Evolutionary conservation across 2,888 invertebrate species (phyloP).

Genomic region (Polymixis lichenea): DNA sequence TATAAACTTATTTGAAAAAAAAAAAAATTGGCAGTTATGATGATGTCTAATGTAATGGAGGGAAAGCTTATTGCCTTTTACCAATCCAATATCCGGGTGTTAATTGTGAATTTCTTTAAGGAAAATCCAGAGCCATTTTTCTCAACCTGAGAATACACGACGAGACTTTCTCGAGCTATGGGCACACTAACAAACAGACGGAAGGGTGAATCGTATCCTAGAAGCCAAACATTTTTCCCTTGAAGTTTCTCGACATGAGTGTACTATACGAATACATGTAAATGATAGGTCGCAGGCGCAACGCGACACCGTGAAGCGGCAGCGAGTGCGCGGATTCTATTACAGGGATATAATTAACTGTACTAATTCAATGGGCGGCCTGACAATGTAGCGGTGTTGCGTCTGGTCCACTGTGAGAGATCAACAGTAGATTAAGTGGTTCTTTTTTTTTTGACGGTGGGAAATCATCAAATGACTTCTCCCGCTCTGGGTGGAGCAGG

Average conservation of each 20-base stretch:
- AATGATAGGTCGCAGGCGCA: slow-evolving; percentile 30
- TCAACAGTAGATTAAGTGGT: slow-evolving; percentile 31
- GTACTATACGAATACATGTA: slow-evolving; percentile 25
- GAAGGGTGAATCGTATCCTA: neutral
- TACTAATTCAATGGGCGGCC: slow-evolving; percentile 59
- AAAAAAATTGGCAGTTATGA: too few relatives aligned
- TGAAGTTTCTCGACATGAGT: neutral
- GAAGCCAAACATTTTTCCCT: slow-evolving; percentile 14
- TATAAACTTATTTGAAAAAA: neutral
- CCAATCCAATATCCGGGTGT: too few relatives aligned
- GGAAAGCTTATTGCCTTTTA: neutral
- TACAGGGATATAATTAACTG: slow-evolving; percentile 62
- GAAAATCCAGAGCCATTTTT: neutral
- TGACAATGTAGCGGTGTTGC: slow-evolving; percentile 57
- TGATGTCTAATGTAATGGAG: neutral
- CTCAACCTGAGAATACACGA: neutral
- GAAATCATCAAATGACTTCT: too few relatives aligned
- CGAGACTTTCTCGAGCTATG: neutral
- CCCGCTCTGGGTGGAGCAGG: too few relatives aligned
- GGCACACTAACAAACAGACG: neutral
- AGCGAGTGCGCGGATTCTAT: slow-evolving; percentile 41
- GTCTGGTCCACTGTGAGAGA: slow-evolving; percentile 15
- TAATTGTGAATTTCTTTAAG: neutral
- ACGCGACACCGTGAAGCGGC: slow-evolving; percentile 50
- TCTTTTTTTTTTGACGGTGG: too few relatives aligned